Base-by-base conservation (phyloP, 2,888 invertebrate species). In the Callyntrura sp. region DNA sequence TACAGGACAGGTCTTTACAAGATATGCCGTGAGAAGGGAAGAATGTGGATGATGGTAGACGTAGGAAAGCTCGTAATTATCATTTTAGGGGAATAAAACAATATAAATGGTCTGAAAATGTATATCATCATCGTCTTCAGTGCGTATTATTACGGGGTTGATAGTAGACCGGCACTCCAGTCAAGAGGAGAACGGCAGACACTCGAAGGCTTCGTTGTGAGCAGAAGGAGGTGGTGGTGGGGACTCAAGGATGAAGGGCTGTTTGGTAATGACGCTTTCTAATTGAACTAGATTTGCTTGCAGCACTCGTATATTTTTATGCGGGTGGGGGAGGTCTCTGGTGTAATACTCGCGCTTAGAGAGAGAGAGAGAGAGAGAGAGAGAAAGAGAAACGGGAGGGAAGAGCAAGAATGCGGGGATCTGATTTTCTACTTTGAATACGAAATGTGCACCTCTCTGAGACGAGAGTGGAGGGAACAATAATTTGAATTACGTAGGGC, bases 221-320 rank as follows among this genome's bases (percentile, higher is more conserved):
- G 55, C 23, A n/a, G 14, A 23, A 65, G 17, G 17, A 68, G n/a
- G 12, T 3, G 25, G 12, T 3, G 25, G 14, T 14, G 35, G 43
- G 28, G n/a, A 28, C 14, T 65, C 48, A 76, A 48, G 51, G 6
- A 6, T 48, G 73, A 23, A 45, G 48, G 17, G 48, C 48, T 23
- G n/a, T 70, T 73, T 6, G 81, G 68, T 55, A 84, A 84, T 84
- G 84, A 84, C 68, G 68, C 70, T 35, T 51, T 84, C 84, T 84
- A 84, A 84, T 84, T 70, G 48, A 55, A 51, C 35, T 28, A 84
- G 73, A 73, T 65, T 73, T 43, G 48, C 23, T 45, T 82, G 45
- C 17, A 23, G 14, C 12, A 28, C 20, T 9, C 57, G 6, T 60
- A 65, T 65, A 25, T 28, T 25, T 28, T 28, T 23, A 60, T 35